These are phyloP conservation scores for Betta splendens DNA, from an alignment of 2,797 vertebrate genomes.

Conservation along the genomic window DNA sequence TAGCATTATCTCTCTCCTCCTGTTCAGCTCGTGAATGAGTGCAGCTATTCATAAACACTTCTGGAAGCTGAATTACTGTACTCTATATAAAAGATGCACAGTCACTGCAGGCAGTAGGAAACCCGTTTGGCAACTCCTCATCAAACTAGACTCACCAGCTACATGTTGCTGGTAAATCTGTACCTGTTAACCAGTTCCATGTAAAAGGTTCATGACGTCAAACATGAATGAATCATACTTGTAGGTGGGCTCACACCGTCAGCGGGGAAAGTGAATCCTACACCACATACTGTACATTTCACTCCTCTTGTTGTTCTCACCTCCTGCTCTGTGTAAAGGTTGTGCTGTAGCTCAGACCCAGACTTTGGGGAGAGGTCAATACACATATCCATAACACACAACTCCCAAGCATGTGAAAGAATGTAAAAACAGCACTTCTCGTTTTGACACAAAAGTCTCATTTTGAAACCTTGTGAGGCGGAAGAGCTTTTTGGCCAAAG, in stretches of 20 bases:
- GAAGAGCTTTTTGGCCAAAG: background rate
- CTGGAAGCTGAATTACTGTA: slow-evolving; percentile 4
- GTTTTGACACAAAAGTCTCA: slow-evolving; percentile 7
- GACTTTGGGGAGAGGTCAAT: background rate
- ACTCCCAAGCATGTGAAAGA: background rate
- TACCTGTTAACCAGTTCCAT: background rate
- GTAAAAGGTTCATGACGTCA: slow-evolving; percentile 12
- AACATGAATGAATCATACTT: slow-evolving; percentile 1
- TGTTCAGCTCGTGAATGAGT: slow-evolving; percentile 27
- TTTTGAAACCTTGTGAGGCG: background rate
- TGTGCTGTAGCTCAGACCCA: slow-evolving; percentile 9
- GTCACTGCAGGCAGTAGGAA: background rate
- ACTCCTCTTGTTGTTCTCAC: slow-evolving; percentile 4
- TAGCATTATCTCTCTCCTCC: slow-evolving; percentile 44
- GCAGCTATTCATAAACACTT: slow-evolving; percentile 32
- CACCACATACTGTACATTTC: background rate
- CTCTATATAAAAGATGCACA: background rate
- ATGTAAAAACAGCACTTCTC: slow-evolving; percentile 2
- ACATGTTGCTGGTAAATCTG: background rate
- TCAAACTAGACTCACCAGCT: background rate
- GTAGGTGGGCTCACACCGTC: slow-evolving; percentile 11
- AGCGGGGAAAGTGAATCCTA: slow-evolving; percentile 39
- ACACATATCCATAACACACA: background rate
- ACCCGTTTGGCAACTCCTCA: background rate
- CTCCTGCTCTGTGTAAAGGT: background rate